phyloP scores from a whole-genome alignment of 2,113 vertebrate species.

The Pelodiscus sinensis region DNA sequence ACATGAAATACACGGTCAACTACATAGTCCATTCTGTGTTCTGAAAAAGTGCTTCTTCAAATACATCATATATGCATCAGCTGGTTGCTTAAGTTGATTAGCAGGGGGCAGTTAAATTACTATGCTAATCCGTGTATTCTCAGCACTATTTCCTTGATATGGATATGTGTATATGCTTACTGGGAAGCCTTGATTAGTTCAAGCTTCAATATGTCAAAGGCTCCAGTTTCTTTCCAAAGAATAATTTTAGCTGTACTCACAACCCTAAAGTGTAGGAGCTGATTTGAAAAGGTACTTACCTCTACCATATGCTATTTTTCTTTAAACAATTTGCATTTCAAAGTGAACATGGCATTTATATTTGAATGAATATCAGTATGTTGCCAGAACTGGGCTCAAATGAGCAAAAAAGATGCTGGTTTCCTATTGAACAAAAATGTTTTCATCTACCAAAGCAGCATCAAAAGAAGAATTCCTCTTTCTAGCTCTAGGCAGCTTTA shows the following conservation, averaged over 20 bases:
- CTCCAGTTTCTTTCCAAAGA: constrained; percentile 78
- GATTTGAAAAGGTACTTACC: constrained; percentile 83
- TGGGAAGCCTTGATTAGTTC: constrained; percentile 77
- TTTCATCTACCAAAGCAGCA: constrained; percentile 79
- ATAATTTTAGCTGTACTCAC: constrained; percentile 76
- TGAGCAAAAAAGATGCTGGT: constrained; percentile 75
- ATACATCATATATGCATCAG: constrained; percentile 53
- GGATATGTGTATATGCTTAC: constrained; percentile 73
- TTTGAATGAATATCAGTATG: constrained; percentile 82
- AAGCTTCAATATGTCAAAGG: constrained; percentile 78
- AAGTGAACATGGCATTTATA: constrained; percentile 77
- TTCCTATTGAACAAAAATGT: constrained; percentile 77
- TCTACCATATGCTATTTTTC: constrained; percentile 84
- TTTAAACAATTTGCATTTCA: constrained; percentile 87
- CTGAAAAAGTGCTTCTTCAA: constrained; percentile 32
- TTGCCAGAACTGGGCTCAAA: constrained; percentile 76
- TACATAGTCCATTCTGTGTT: constrained; percentile 42
- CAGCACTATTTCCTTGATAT: constrained; percentile 75
- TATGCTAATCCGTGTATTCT: constrained; percentile 78
- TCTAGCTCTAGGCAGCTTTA: constrained; percentile 76
- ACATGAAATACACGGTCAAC: neutral
- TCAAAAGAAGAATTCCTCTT: constrained; percentile 73
- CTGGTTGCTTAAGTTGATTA: constrained; percentile 71
- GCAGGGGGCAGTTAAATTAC: constrained; percentile 77
- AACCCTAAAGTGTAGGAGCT: constrained; percentile 75